A percentile compares a stretch with the other conserved stretches of the same genome.
phyloP scores from a whole-genome alignment of 2,797 vertebrate genomes.

The Chiloscyllium punctatum region DNA sequence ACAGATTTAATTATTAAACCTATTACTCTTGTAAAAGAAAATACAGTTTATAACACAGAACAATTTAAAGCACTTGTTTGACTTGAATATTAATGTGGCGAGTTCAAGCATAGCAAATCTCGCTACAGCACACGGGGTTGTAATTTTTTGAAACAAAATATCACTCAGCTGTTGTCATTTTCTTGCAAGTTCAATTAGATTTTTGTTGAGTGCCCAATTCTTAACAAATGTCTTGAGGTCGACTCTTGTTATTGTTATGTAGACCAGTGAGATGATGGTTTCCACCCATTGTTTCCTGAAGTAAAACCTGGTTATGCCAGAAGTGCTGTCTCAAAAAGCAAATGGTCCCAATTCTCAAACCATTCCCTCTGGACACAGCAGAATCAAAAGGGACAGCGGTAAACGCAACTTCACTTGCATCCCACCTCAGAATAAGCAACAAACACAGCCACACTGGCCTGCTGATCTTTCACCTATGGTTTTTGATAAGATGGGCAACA shows the following conservation, averaged over 20 bases:
- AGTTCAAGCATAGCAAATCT: not conserved
- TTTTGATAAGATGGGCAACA: not conserved
- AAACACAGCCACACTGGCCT: not conserved
- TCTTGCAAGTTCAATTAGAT: not conserved
- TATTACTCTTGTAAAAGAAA: not conserved
- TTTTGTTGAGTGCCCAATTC: not conserved
- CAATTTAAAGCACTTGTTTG: not conserved
- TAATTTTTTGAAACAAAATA: not conserved
- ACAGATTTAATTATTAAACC: constrained; percentile 14
- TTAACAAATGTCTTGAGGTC: not conserved
- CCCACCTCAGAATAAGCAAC: not conserved
- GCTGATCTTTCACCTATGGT: too few species aligned
- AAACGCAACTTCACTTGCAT: not conserved
- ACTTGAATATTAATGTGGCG: not conserved
- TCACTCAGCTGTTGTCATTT: not conserved
- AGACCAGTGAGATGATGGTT: not conserved
- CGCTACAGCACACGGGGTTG: not conserved
- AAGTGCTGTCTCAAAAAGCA: not conserved
- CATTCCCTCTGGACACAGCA: not conserved
- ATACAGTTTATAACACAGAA: not conserved
- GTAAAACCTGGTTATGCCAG: not conserved
- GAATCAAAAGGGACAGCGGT: not conserved
- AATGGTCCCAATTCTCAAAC: not conserved
- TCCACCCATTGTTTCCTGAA: not conserved
- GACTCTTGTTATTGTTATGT: not conserved